Base-by-base conservation (phyloP, 2,113 vertebrate species). In the Ciconia stormi region DNA sequence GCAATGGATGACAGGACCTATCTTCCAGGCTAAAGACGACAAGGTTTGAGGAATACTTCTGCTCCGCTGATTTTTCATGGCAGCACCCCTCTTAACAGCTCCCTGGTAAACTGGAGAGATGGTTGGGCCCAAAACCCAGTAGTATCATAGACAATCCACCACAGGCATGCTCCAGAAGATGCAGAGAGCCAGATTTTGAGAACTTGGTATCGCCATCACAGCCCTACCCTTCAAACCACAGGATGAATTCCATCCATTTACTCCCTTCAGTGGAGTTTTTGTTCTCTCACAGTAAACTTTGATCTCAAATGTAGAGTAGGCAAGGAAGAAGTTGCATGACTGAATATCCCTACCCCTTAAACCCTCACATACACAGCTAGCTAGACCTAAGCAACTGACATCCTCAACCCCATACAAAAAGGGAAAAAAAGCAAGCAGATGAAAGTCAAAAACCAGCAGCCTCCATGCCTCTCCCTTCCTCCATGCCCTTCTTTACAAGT, bases 111-210 rank as follows among this genome's bases (percentile, higher is more conserved):
- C 5, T 11, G 1, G 16, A 40, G 27, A 62, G 8, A 55, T 11
- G 6, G 10, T 0, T 20, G 9, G 13, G 26, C 5, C 11, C 26
- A 82, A 76, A 88, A 8, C 0, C 0, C 11, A 4, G 5, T 2
- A 30, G 12, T 11, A 74, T 17, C 0, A 4, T 23, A 40, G 30
- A 74, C 13, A 15, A 2, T 26, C 5, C 8, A 46, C 5, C 15
- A 61, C 21, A 44, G 12, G 11, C 4, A 10, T 2, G 2, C 5
- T 27, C 25, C 42, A 67, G 19, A 18, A 72, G 46, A 66, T 21
- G 11, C 42, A 73, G 9, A 21, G 5, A 18, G 4, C 7, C 30
- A 6, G 9, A 65, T 34, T 34, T 65, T 56, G 16, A 23, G 17
- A 65, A 66, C 11, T 7, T 19, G 3, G 3, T 11, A 26, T 18